Conservation (phyloP, 2,888 invertebrate genomes). For the Pyrochroa serraticornis region DNA sequence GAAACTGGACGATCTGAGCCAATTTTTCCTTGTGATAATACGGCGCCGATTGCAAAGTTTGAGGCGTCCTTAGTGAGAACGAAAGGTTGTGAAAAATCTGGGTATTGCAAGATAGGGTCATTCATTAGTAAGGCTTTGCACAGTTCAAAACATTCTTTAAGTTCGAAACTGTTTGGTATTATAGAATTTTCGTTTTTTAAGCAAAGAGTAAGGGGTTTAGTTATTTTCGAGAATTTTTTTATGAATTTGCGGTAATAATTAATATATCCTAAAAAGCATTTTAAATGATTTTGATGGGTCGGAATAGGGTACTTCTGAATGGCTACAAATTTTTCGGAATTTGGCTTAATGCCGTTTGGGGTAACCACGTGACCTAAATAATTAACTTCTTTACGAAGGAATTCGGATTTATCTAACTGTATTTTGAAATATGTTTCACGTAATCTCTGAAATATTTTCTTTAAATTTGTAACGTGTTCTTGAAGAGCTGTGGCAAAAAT, state of each 20-base stretch:
- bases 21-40: conserved; percentile 43
- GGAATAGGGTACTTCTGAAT: not conserved
- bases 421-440: conserved; percentile 35
- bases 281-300: no score
- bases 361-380: conserved; percentile 47
- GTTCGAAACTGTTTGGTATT: no score
- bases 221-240: no score
- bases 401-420: conserved; percentile 29
- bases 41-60: conserved; percentile 41
- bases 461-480: no score
- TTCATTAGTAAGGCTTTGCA: no score
- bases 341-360: conserved; percentile 34
- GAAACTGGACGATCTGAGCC: conserved; percentile 18
- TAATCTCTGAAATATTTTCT: no score
- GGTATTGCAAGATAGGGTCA: conserved; percentile 28
- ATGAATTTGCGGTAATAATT: no score
- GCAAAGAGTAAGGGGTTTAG: no score
- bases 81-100: conserved; percentile 36
- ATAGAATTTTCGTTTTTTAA: no score
- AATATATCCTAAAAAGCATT: no score
- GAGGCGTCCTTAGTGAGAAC: conserved; percentile 44
- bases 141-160: no score
- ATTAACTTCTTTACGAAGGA: conserved; percentile 31
- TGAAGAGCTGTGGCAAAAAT: no score
- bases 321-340: not conserved